Conservation (phyloP, 2,113 vertebrate genomes). For the Conger conger region DNA sequence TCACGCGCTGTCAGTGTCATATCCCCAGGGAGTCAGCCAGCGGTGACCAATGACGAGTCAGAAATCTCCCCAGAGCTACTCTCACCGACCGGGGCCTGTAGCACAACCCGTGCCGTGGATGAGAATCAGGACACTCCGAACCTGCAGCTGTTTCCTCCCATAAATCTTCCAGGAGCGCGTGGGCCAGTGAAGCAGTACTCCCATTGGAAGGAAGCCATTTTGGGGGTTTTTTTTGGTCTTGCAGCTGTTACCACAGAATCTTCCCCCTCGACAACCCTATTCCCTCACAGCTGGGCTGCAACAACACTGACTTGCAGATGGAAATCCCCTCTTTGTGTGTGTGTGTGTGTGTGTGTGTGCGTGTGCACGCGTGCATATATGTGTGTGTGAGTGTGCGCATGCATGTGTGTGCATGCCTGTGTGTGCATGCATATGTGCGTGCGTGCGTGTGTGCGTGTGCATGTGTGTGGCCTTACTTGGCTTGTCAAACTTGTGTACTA, state of each 20-base stretch:
- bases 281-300: background rate
- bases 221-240: background rate
- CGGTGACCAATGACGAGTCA: background rate
- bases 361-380: background rate
- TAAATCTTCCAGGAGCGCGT: background rate
- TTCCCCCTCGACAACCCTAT: background rate
- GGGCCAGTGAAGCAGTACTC: background rate
- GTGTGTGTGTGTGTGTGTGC: background rate
- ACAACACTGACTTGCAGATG: background rate
- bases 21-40: background rate
- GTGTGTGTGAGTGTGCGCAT: background rate
- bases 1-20: background rate
- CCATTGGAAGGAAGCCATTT: background rate
- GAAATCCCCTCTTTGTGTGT: background rate
- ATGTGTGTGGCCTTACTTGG: too few relatives aligned
- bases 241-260: slow-evolving; percentile 5
- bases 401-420: background rate
- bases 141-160: background rate
- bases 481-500: too few relatives aligned
- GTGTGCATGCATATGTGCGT: background rate
- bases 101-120: background rate
- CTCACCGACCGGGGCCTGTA: too few relatives aligned
- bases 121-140: background rate
- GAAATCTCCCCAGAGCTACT: background rate
- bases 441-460: background rate